Base-by-base conservation (phyloP, 2,888 invertebrate species). In the Caenorhabditis angaria region DNA sequence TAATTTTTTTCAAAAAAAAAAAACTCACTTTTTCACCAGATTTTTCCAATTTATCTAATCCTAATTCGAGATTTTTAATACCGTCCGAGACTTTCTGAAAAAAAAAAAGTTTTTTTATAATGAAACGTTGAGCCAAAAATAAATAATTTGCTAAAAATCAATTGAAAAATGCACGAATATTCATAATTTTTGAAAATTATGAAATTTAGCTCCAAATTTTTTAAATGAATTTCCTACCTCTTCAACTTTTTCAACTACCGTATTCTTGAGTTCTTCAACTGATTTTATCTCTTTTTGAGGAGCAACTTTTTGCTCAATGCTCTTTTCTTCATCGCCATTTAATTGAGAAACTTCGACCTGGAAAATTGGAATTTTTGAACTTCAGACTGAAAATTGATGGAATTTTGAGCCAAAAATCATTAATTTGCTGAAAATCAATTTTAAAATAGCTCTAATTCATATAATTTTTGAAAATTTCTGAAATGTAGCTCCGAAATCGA, bases 331-430 rank as follows among this genome's bases (percentile, higher is more conserved):
- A 25, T 70, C 70, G 22, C 64, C 64, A 55, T 65, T 48, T 24
- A 70, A 56, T 56, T 70, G 70, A 20, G 65, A 66, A 20, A 70
- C 70, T 66, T 70, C 70, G 27, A 70, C 59, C 70, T 70, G 70
- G 41, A 65, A 70, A 20, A 27, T 10, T 54, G 4, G 28, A 12
- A 8, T 24, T 51, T 35, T 10, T 14, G 14, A 35, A 14, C 6
- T 14, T 35, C 14, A 35, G 8, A 10, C 6, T 14, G 8, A 14
- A 35, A 35, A 35, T 35, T 35, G 35, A 35, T 10, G 14, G 14
- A 35, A 35, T n/a, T n/a, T n/a, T 35, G 35, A 14, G 8, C 14
- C 35, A 35, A 35, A 35, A 35, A 35, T 35, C 6, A 14, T 35
- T 35, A 14, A 35, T 35, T 35, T 35, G 6, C 14, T 14, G 35